These are phyloP conservation scores for Drosophila nikananu DNA, from an alignment of 1,140 invertebrate genomes.

Conservation along the genomic window DNA sequence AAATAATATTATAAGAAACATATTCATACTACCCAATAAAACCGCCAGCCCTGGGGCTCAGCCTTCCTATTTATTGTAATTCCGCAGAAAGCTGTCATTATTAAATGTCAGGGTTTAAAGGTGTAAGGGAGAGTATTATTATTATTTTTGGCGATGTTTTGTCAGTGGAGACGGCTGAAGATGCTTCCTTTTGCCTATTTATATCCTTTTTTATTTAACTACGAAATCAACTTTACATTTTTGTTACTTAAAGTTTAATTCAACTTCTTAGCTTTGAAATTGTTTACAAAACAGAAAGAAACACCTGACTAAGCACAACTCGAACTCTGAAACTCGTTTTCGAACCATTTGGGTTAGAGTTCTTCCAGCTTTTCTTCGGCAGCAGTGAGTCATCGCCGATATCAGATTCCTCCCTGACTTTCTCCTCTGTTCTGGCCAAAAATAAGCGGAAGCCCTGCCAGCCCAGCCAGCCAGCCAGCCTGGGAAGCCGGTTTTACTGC, in stretches of 20 bases:
- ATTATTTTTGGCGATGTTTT: too few relatives aligned
- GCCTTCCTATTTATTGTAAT: constrained; percentile 25
- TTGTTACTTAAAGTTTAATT: neutral
- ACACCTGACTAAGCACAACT: constrained; percentile 3
- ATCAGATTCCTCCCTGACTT: constrained; percentile 18
- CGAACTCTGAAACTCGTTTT: constrained; percentile 13
- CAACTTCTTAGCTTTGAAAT: neutral
- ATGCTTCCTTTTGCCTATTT: too few relatives aligned
- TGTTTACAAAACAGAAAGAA: neutral
- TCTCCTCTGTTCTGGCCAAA: constrained; percentile 36
- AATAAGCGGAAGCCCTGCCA: constrained; percentile 30
- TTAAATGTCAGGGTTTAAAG: neutral
- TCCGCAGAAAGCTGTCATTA: neutral
- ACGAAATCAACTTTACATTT: neutral
- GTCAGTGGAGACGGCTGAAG: too few relatives aligned
- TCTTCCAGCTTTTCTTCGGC: constrained; percentile 2
- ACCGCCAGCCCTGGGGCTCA: neutral
- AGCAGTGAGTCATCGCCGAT: constrained; percentile 7
- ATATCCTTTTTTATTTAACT: neutral
- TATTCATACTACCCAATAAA: constrained; percentile 28
- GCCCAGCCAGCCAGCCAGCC: neutral
- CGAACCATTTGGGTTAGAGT: constrained; percentile 15
- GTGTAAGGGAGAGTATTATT: neutral
- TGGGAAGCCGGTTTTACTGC: constrained; percentile 25
- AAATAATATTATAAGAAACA: neutral